Evolutionary conservation across 2,113 vertebrate genomes (phyloP).

Genomic region (Pseudopodoces humilis): DNA sequence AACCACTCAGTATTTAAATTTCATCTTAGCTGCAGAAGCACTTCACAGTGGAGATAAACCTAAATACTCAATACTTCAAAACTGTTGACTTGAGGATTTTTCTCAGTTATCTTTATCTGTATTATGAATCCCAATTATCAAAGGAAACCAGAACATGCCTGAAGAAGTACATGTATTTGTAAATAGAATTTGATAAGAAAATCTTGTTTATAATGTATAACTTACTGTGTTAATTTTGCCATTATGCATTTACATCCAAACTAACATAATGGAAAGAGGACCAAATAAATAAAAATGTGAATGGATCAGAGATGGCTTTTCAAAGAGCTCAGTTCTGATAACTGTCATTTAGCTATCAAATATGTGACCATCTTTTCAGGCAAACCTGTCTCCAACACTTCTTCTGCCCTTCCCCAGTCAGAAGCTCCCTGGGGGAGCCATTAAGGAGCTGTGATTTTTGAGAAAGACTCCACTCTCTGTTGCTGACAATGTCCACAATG

Average conservation of each 20-base stretch:
- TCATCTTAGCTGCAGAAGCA: not conserved
- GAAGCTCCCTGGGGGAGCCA: not conserved
- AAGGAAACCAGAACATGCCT: not conserved
- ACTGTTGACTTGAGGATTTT: not conserved
- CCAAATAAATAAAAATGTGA: not conserved
- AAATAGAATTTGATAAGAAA: not conserved
- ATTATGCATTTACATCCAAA: not conserved
- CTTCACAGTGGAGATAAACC: not conserved
- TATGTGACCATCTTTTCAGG: not conserved
- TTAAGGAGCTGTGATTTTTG: not conserved
- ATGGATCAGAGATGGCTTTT: not conserved
- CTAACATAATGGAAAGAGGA: not conserved
- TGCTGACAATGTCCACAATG: not conserved
- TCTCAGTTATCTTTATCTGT: not conserved
- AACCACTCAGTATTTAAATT: not conserved
- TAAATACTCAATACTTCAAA: not conserved
- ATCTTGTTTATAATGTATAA: not conserved
- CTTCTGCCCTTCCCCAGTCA: not conserved
- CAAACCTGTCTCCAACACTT: not conserved
- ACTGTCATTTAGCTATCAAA: not conserved
- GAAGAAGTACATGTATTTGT: not conserved
- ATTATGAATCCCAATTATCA: not conserved
- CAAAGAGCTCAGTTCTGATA: not conserved
- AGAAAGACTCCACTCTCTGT: fast-evolving
- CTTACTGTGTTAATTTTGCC: not conserved